These are phyloP conservation scores for Holacanthella duospinosa DNA, from an alignment of 2,888 invertebrate species.

Conservation along the genomic window DNA sequence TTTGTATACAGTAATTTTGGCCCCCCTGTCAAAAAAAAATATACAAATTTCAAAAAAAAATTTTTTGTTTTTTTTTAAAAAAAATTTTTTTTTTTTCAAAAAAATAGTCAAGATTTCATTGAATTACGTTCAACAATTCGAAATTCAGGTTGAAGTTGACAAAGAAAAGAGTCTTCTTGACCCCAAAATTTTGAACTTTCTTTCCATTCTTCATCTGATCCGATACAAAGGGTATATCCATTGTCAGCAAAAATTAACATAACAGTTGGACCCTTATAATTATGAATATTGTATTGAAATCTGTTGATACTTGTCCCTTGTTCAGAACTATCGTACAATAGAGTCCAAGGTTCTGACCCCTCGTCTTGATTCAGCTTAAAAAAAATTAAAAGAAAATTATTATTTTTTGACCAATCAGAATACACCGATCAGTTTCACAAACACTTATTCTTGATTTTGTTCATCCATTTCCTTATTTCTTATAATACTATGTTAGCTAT, in stretches of 20 bases:
- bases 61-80: background rate
- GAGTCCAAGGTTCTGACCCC: slow-evolving; percentile 54
- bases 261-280: slow-evolving; percentile 55
- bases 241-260: slow-evolving; percentile 48
- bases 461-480: too few relatives aligned
- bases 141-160: slow-evolving; percentile 56
- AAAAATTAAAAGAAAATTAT: background rate
- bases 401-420: too few relatives aligned
- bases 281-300: slow-evolving; percentile 75
- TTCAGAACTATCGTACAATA: slow-evolving; percentile 69
- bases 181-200: slow-evolving; percentile 79
- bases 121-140: slow-evolving; percentile 46
- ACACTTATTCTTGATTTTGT: too few relatives aligned
- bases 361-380: slow-evolving; percentile 3
- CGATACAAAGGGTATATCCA: slow-evolving; percentile 62
- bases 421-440: slow-evolving; percentile 7
- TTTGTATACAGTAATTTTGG: slow-evolving; percentile 75
- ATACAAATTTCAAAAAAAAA: slow-evolving; percentile 3
- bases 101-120: too few relatives aligned
- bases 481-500: too few relatives aligned
- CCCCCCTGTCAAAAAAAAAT: slow-evolving; percentile 42
- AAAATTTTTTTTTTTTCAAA: background rate
- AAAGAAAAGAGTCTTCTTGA: slow-evolving; percentile 60
- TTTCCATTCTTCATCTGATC: slow-evolving; percentile 69
- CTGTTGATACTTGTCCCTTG: slow-evolving; percentile 62